These are phyloP conservation scores for Holothuria leucospilota DNA, from an alignment of 53 echinoderm and acorn worm species.

Conservation along the genomic window DNA sequence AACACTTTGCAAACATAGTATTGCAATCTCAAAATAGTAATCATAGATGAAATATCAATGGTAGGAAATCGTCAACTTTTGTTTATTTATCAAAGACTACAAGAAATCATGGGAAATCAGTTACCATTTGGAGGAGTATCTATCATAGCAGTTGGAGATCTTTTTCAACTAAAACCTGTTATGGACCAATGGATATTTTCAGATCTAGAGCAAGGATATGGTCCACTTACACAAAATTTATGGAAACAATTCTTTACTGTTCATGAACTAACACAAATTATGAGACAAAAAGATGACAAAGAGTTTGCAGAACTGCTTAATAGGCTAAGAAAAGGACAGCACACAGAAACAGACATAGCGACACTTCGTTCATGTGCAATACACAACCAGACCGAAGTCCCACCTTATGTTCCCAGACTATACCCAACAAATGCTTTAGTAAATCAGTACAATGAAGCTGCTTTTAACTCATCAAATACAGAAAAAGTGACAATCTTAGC, in stretches of 20 bases:
- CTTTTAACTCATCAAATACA: neutral
- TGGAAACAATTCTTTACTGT: conserved; percentile 26
- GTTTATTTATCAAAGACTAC: conserved; percentile 34
- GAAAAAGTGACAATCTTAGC: conserved; percentile 9
- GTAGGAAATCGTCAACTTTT: conserved; percentile 46
- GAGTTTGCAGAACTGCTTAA: conserved; percentile 41
- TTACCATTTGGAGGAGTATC: conserved; percentile 47
- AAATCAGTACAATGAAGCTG: neutral
- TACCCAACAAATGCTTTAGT: conserved; percentile 50
- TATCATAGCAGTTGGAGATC: conserved; percentile 50
- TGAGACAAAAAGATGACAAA: conserved; percentile 44
- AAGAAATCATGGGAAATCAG: conserved; percentile 9
- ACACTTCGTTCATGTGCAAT: neutral
- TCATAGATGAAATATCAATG: conserved; percentile 63
- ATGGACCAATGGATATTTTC: conserved; percentile 54
- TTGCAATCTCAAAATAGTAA: conserved; percentile 22
- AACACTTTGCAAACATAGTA: conserved; percentile 51
- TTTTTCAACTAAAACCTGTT: too few relatives aligned
- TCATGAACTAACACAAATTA: conserved; percentile 17
- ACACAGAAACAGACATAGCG: neutral
- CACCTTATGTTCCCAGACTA: neutral
- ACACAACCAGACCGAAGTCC: neutral
- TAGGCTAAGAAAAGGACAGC: conserved; percentile 38
- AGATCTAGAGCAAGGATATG: conserved; percentile 37
- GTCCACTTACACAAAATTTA: conserved; percentile 30